These are phyloP conservation scores for Pimephales promelas DNA, from an alignment of 2,113 vertebrate species.

Conservation along the genomic window DNA sequence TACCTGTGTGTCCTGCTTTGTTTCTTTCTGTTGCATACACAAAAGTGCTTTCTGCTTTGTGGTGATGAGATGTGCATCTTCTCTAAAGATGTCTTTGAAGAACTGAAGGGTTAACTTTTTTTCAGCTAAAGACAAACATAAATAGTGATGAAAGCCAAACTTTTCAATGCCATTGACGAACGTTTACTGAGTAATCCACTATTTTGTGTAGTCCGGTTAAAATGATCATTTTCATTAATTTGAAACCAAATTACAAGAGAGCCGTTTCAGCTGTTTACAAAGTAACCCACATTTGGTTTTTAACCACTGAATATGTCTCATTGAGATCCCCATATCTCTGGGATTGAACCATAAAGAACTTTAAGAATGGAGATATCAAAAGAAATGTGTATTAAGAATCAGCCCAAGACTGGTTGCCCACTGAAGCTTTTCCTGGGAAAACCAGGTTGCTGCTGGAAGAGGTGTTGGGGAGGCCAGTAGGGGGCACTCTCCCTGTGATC, in stretches of 20 bases:
- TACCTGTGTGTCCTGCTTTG: slow-evolving; percentile 1
- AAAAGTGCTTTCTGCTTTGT: background rate
- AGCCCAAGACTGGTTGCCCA: too few species aligned
- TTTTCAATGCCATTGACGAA: background rate
- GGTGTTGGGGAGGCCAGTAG: too few species aligned
- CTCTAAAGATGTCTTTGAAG: background rate
- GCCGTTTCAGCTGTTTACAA: background rate
- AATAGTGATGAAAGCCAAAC: background rate
- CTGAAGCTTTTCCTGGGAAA: too few species aligned
- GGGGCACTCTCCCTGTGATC: too few species aligned
- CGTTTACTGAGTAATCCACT: background rate
- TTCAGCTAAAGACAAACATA: background rate
- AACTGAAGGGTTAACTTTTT: too few species aligned
- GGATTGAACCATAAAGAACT: too few species aligned
- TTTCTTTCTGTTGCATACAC: slow-evolving; percentile 3
- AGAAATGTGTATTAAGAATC: background rate
- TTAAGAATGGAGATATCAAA: too few species aligned
- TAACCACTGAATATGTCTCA: too few species aligned
- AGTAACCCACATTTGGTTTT: too few species aligned
- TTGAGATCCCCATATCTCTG: too few species aligned
- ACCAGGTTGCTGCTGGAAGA: too few species aligned
- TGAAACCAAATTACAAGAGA: background rate
- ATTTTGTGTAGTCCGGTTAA: background rate
- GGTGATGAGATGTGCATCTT: background rate
- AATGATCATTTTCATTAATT: background rate